phyloP scores from a whole-genome alignment of 1,140 invertebrate genomes.

The Drosophila rufa region DNA sequence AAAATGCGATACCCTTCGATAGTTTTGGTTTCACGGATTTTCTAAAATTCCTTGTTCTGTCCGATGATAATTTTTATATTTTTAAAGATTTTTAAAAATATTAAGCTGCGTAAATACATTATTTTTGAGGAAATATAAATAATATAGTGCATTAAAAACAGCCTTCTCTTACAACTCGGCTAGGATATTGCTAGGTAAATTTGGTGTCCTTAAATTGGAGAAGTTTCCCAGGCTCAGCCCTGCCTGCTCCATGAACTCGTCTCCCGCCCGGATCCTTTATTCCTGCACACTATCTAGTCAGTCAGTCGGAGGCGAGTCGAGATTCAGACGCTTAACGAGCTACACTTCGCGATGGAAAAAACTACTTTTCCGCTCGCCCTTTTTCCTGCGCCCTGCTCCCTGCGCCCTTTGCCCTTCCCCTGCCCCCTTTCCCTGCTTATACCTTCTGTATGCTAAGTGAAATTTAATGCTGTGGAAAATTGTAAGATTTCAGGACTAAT shows the following conservation, averaged over 20 bases:
- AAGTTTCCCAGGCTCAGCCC: neutral
- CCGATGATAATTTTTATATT: too few species aligned
- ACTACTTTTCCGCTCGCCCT: slow-evolving; percentile 33
- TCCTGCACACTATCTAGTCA: slow-evolving; percentile 23
- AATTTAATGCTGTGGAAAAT: slow-evolving; percentile 77
- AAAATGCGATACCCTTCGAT: slow-evolving; percentile 10
- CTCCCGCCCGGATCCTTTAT: neutral
- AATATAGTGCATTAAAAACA: too few species aligned
- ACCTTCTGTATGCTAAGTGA: slow-evolving; percentile 66
- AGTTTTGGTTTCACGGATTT: too few species aligned
- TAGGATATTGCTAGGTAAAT: neutral
- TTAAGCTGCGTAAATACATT: too few species aligned
- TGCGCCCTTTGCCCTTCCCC: slow-evolving; percentile 1
- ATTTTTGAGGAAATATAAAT: too few species aligned
- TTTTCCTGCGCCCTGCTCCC: neutral
- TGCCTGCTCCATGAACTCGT: neutral
- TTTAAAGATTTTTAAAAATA: too few species aligned
- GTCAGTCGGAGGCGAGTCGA: slow-evolving; percentile 37
- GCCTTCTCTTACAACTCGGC: neutral
- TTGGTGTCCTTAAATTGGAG: neutral
- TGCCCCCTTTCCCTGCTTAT: slow-evolving; percentile 1
- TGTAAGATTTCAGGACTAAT: slow-evolving; percentile 68
- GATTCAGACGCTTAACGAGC: slow-evolving; percentile 64
- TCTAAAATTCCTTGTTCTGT: too few species aligned
- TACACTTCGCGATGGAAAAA: slow-evolving; percentile 40